A percentile compares a stretch with the other conserved stretches of the same genome.
These are phyloP conservation scores for Caenorhabditis sp. DNA, from an alignment of 2,888 invertebrate species.

Conservation along the genomic window DNA sequence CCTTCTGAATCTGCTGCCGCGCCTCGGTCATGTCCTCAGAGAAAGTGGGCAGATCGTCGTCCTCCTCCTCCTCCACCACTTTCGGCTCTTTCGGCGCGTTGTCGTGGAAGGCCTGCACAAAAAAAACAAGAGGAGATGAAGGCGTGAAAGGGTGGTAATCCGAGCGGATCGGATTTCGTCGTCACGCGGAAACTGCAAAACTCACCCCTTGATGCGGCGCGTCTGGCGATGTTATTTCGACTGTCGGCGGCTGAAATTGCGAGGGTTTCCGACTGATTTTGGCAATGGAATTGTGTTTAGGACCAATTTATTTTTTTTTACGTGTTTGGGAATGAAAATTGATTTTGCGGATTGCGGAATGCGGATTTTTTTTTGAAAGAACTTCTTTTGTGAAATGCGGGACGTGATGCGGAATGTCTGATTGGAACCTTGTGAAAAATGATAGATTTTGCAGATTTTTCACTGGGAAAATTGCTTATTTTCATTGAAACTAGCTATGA, in stretches of 20 bases:
- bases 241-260: conserved; percentile 53
- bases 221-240: conserved; percentile 59
- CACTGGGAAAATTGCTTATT: too few species aligned
- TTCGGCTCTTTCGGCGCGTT: conserved; percentile 39
- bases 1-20: conserved; percentile 54
- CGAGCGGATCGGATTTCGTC: conserved; percentile 39
- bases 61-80: conserved; percentile 52
- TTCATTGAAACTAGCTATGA: too few species aligned
- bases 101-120: conserved; percentile 55
- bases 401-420: too few species aligned
- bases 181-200: too few species aligned
- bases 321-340: too few species aligned
- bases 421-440: too few species aligned
- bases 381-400: too few species aligned
- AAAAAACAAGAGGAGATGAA: not conserved
- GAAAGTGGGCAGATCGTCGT: conserved; percentile 66
- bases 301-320: too few species aligned
- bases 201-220: conserved; percentile 58
- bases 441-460: too few species aligned
- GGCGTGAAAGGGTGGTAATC: conserved; percentile 45
- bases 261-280: not conserved
- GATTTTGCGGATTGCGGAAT: too few species aligned
- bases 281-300: not conserved
- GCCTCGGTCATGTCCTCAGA: conserved; percentile 71
- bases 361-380: too few species aligned